Percentiles rank a stretch among this genome's conserved stretches.
Evolutionary conservation across 2,888 invertebrate species (phyloP).

Genomic region (Drosophila ustulata): DNA sequence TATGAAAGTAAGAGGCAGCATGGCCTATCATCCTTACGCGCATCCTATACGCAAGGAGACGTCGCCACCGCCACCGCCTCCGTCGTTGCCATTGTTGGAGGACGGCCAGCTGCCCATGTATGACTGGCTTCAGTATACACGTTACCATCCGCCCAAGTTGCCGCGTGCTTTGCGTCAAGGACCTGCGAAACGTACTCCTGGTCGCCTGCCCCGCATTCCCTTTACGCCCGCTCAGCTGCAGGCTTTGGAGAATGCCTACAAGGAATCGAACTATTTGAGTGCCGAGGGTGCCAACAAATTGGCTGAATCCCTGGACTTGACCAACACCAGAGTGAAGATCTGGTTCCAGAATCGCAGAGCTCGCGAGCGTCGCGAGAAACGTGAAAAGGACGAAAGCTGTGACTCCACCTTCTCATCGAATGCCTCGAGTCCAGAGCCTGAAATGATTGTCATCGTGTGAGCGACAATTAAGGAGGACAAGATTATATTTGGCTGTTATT

Average conservation of each 20-base stretch:
- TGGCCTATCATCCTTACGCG: constrained; percentile 63
- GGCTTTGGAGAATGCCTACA: constrained; percentile 88
- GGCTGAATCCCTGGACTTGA: constrained; percentile 87
- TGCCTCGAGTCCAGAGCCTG: constrained; percentile 83
- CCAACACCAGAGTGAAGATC: constrained; percentile 89
- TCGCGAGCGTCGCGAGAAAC: constrained; percentile 89
- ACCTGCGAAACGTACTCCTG: constrained; percentile 86
- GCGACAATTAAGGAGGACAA: not conserved
- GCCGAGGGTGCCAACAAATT: constrained; percentile 88
- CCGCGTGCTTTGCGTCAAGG: constrained; percentile 85
- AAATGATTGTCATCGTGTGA: constrained; percentile 61
- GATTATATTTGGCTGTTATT: constrained; percentile 23
- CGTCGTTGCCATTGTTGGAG: constrained; percentile 27
- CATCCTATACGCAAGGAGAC: constrained; percentile 27
- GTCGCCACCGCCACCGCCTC: constrained; percentile 15
- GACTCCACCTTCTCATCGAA: constrained; percentile 83
- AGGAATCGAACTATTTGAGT: constrained; percentile 88
- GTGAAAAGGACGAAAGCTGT: constrained; percentile 81
- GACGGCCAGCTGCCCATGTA: constrained; percentile 77
- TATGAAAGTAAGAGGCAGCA: constrained; percentile 54
- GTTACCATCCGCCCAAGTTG: constrained; percentile 90
- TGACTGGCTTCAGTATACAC: constrained; percentile 89
- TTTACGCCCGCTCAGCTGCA: constrained; percentile 89
- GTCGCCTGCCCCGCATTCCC: constrained; percentile 89
- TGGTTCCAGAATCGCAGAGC: constrained; percentile 94